Base-by-base conservation (phyloP, 64 coral and sea anemone genomes). In the Porites australiensis region DNA sequence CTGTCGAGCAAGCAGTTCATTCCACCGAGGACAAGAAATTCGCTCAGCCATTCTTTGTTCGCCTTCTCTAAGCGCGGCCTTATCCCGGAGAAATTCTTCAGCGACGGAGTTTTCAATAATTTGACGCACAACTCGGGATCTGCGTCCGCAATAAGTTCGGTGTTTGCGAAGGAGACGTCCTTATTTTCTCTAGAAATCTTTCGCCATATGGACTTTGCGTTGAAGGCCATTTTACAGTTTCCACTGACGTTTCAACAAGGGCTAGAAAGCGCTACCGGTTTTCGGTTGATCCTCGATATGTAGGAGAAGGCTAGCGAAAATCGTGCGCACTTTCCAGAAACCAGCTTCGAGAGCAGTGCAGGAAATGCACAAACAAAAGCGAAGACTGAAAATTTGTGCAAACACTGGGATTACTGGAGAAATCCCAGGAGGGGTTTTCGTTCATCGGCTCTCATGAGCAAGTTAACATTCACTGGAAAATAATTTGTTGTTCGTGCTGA, bases 91-190 rank as follows among this genome's bases (percentile, higher is more conserved):
- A 94, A 91, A 70, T 90, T 86, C 68, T 66, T 95, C 47, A 90
- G 13, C 18, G 93, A 90, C 15, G 93, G 88, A 65, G 82, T 76
- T 50, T 90, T 4, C n/a, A 96, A 53, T 15, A 96, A 22, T 16
- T 93, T 78, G 13, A 96, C 44, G 43, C 95, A 96, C 12, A 93
- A 51, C 71, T 96, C 95, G 21, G 95, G 91, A 46, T 93, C 86
- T 4, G 49, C 91, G 46, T 85, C 87, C 3, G 81, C 58, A 6
- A 86, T 61, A 1, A 75, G 44, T 20, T 44, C 77, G 7, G 44
- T 47, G 1, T 46, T 15, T 18, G 65, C 59, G 2, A 44, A 66
- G 1, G 58, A 61, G 2, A 5, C 79, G 60, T 48, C 27, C 1
- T 82, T 82, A n/a, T 8, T 45, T 13, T 82, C 44, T 47, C 15